Conservation (phyloP, 2,797 vertebrate species). For the Agapornis canus region DNA sequence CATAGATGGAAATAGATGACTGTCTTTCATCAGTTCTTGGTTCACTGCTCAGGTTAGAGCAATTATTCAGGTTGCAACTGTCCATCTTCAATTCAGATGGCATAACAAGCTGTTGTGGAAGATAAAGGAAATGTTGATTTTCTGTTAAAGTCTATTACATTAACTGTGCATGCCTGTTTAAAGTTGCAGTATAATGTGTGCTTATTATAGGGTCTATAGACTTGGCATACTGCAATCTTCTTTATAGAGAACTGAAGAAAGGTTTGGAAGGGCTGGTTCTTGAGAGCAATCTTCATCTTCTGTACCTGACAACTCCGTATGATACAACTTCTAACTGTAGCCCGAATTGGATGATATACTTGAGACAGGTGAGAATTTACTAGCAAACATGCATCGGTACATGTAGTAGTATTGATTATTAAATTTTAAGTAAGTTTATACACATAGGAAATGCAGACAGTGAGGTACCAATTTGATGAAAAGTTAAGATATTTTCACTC, state of each 20-base stretch:
- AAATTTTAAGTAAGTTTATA: neutral
- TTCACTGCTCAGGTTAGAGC: neutral
- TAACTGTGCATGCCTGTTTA: neutral
- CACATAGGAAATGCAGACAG: neutral
- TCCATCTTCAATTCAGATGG: neutral
- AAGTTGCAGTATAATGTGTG: neutral
- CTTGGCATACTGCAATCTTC: constrained; percentile 81
- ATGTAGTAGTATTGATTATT: neutral
- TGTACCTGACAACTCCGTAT: constrained; percentile 92
- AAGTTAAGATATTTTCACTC: neutral
- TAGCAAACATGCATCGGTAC: neutral
- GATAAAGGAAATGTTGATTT: neutral
- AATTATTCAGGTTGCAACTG: neutral
- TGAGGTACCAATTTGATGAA: neutral
- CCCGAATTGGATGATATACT: constrained; percentile 93
- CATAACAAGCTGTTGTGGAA: neutral
- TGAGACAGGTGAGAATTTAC: constrained; percentile 84
- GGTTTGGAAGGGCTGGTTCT: constrained; percentile 91
- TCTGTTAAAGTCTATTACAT: neutral
- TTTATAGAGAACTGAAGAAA: constrained; percentile 88
- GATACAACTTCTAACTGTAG: constrained; percentile 83
- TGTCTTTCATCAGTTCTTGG: neutral
- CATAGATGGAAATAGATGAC: neutral
- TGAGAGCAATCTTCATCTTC: constrained; percentile 88
- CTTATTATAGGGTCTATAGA: constrained; percentile 87